Evolutionary conservation across 1,140 invertebrate species (phyloP).

Genomic region (Bombyx mandarina): DNA sequence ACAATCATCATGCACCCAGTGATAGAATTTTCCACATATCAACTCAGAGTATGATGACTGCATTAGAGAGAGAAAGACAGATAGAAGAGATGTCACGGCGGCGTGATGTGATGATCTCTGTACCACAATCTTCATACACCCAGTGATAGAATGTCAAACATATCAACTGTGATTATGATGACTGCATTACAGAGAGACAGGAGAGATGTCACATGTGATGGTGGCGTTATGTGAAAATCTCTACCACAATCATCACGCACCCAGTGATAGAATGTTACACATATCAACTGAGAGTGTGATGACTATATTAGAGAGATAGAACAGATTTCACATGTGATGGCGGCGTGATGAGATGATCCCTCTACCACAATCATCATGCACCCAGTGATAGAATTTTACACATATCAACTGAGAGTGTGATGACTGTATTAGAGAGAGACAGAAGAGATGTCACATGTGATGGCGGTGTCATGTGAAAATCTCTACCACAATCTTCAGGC

Average conservation of each 20-base stretch:
- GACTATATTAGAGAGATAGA: conserved; percentile 3
- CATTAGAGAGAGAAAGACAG: background rate
- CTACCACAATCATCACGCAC: conserved; percentile 13
- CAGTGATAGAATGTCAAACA: conserved; percentile 31
- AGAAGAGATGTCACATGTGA: background rate
- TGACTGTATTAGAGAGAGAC: conserved; percentile 4
- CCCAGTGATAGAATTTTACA: conserved; percentile 32
- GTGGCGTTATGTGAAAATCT: background rate
- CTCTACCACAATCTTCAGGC: conserved; percentile 12
- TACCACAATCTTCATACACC: conserved; percentile 16
- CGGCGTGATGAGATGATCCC: background rate
- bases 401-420: conserved; percentile 21
- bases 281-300: conserved; percentile 24
- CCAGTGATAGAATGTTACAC: conserved; percentile 23
- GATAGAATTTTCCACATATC: conserved; percentile 28
- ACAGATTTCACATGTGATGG: conserved; percentile 6
- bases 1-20: conserved; percentile 27
- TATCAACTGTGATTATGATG: conserved; percentile 19
- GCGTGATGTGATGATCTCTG: background rate
- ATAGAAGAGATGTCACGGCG: too few relatives aligned
- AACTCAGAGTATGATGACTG: conserved; percentile 20
- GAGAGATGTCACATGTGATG: too few relatives aligned
- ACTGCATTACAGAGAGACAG: conserved; percentile 1
- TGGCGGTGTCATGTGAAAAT: background rate
- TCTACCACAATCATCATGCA: conserved; percentile 12